phyloP scores from a whole-genome alignment of 2,888 invertebrate genomes.

The Megalurothrips usitatus region DNA sequence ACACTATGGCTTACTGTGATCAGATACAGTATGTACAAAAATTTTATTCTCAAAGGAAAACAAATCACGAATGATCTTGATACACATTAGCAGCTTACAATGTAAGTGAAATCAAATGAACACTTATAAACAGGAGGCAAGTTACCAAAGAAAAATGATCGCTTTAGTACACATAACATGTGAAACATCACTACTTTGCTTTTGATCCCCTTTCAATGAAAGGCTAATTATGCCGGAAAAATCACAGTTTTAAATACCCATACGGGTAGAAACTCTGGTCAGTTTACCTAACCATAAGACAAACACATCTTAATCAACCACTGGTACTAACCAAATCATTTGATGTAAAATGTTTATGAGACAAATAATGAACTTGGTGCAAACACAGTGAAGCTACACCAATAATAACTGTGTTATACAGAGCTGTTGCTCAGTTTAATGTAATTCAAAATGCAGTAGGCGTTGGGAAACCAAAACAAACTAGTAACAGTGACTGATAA shows the following conservation, averaged over 20 bases:
- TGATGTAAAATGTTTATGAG: background rate
- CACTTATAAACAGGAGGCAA: background rate
- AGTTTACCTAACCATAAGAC: too few species aligned
- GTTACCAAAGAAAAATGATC: too few species aligned
- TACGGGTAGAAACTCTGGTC: background rate
- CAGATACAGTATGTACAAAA: too few species aligned
- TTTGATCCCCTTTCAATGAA: conserved; percentile 17
- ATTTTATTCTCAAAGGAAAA: too few species aligned
- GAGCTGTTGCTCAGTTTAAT: too few species aligned
- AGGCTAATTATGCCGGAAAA: background rate
- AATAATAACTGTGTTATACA: background rate
- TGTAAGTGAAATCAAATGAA: background rate
- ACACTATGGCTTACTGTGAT: too few species aligned
- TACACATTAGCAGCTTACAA: too few species aligned
- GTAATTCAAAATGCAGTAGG: too few species aligned
- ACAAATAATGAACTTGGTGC: background rate
- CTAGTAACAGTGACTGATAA: too few species aligned
- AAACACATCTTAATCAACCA: background rate
- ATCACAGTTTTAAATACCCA: conserved; percentile 2
- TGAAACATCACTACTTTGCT: background rate
- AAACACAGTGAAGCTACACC: background rate
- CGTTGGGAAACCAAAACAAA: too few species aligned
- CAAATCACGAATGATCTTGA: too few species aligned
- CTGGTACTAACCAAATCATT: background rate
- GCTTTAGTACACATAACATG: background rate